phyloP scores from a whole-genome alignment of 2,113 vertebrate genomes.

The Pteropus alecto region DNA sequence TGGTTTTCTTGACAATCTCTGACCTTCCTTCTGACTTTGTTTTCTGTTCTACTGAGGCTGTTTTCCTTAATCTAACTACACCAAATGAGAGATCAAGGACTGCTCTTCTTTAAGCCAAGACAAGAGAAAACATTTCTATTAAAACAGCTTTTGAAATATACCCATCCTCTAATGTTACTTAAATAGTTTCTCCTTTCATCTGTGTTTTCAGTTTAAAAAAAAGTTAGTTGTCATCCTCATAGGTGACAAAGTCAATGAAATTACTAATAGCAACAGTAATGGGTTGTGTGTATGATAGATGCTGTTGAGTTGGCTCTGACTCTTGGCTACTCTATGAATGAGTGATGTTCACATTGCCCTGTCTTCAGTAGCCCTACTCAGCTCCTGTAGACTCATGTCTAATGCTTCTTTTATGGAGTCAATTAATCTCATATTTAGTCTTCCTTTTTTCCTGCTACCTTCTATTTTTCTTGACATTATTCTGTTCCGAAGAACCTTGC shows the following conservation, averaged over 20 bases:
- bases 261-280: slow-evolving; percentile 5
- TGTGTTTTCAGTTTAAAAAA: slow-evolving; percentile 23
- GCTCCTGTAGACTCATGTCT: not conserved
- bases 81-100: not conserved
- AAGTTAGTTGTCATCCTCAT: not conserved
- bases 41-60: slow-evolving; percentile 3
- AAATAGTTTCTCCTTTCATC: not conserved
- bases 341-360: not conserved
- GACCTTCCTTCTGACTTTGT: slow-evolving; percentile 55
- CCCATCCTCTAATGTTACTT: not conserved
- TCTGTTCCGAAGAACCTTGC: not conserved
- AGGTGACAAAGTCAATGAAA: slow-evolving; percentile 54
- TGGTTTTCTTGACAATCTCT: slow-evolving; percentile 48
- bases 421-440: not conserved
- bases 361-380: not conserved
- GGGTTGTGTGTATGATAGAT: not conserved
- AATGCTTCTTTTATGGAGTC: not conserved
- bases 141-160: slow-evolving; percentile 9
- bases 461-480: not conserved
- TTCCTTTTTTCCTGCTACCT: not conserved
- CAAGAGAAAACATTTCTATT: not conserved
- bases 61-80: slow-evolving; percentile 41
- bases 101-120: slow-evolving; percentile 21
- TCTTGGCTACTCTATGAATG: not conserved
- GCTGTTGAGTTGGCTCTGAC: not conserved